Conservation (phyloP, 2,113 vertebrate genomes). For the Psophia crepitans region DNA sequence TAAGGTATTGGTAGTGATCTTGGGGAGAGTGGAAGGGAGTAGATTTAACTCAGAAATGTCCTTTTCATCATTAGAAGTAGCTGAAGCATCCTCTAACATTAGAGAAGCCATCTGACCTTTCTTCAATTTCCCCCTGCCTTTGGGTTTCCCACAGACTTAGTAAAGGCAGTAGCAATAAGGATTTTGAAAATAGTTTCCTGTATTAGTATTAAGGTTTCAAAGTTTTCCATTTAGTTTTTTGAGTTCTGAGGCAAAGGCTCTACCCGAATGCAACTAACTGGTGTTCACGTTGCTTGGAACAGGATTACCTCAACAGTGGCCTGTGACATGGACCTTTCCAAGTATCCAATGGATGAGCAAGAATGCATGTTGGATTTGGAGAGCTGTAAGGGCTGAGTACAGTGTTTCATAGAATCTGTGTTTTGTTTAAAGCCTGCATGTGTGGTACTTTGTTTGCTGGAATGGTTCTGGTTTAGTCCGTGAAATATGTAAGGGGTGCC, state of each 20-base stretch:
- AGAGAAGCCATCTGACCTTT: neutral
- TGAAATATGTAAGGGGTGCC: neutral
- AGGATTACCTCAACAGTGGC: slow-evolving; percentile 95
- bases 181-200: neutral
- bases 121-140: neutral
- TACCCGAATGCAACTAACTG: neutral
- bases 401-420: neutral
- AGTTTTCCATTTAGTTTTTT: neutral
- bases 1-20: neutral
- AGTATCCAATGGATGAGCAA: slow-evolving; percentile 97
- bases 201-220: neutral
- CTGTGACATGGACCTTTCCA: slow-evolving; percentile 98
- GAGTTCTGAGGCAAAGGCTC: neutral
- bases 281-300: neutral
- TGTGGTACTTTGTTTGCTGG: neutral
- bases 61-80: neutral
- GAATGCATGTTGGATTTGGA: slow-evolving; percentile 96
- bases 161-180: neutral
- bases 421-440: neutral
- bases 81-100: neutral
- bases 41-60: neutral
- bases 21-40: neutral
- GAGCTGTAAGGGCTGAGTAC: slow-evolving; percentile 86
- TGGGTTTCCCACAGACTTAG: neutral
- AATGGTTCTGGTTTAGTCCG: neutral